Conservation (phyloP, 2,888 invertebrate species). For the Agonopterix alstromeriana region DNA sequence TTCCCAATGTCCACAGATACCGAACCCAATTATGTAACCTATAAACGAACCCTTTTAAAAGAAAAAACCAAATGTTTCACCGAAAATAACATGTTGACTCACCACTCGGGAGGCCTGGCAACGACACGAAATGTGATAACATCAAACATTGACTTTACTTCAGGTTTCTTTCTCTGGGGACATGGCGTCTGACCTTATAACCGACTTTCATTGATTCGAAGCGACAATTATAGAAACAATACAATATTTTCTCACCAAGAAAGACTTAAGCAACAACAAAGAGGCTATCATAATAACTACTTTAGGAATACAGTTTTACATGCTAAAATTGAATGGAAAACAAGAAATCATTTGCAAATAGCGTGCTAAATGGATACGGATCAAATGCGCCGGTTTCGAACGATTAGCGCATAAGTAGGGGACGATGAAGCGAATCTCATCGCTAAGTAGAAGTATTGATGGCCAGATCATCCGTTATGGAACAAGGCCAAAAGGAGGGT, state of each 20-base stretch:
- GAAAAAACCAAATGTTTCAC: slow-evolving; percentile 8
- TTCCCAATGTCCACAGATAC: too few relatives aligned
- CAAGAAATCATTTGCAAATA: slow-evolving; percentile 13
- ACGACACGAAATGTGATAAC: slow-evolving; percentile 23
- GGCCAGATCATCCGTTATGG: slow-evolving; percentile 15
- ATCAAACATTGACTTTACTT: slow-evolving; percentile 25
- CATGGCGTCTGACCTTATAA: slow-evolving; percentile 35
- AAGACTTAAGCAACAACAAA: slow-evolving; percentile 9
- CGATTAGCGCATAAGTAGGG: slow-evolving; percentile 20
- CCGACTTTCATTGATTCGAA: slow-evolving; percentile 38
- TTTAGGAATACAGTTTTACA: slow-evolving; percentile 17
- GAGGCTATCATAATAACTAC: slow-evolving; percentile 13
- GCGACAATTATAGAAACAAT: slow-evolving; percentile 37
- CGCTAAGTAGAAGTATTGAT: slow-evolving; percentile 10
- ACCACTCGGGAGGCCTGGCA: slow-evolving; percentile 17
- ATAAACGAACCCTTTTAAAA: slow-evolving; percentile 12
- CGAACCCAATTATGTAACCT: slow-evolving; percentile 23
- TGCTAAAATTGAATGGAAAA: slow-evolving; percentile 13
- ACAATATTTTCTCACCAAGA: slow-evolving; percentile 18
- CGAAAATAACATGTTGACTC: slow-evolving; percentile 26
- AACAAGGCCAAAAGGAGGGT: slow-evolving; percentile 18
- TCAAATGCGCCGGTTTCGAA: slow-evolving; percentile 26
- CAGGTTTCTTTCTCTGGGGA: slow-evolving; percentile 25
- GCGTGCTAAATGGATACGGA: slow-evolving; percentile 33
- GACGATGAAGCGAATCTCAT: slow-evolving; percentile 11